Evolutionary conservation across 1,140 invertebrate species (phyloP), one percentile per base, ranked within the genome.

Genomic region (Muscidifurax raptorellus): DNA sequence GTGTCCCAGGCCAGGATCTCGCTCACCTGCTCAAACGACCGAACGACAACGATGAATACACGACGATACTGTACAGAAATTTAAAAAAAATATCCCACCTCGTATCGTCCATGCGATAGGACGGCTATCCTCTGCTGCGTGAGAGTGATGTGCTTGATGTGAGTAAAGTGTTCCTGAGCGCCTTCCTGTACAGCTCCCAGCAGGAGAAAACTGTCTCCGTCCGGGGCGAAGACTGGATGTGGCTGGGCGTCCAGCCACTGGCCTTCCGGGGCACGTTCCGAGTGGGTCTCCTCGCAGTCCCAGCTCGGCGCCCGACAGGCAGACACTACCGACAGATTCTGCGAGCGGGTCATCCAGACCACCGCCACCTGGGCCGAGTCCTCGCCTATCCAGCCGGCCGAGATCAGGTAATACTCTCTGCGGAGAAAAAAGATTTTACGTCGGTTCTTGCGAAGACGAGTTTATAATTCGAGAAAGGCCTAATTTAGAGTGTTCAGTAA

Each of bases 331-430:
- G 96, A 97, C 59, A 96, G 94, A 91, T 98, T 99, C 93, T 99
- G 98, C 52, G 96, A 95, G 86, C 98, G 95, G 88, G 97, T 98
- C 95, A 98, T 96, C 96, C 97, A 99, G 28, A 97, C 96, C 7
- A 97, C 96, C 25, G 97, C 95, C 72, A 98, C 94, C 89, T 97
- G 95, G 89, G 96, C 96, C 76, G 93, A 91, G 85, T 95, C 94
- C 71, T 95, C 94, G 86, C 96, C 96, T 77, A 97, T 95, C 98
- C 98, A 99, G 79, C 96, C 95, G 27, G 97, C 97, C 82, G 97
- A 97, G 90, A 97, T 98, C 88, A 99, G 93, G 93, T 99, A 99
- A 93, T 97, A 96, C 88, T 99, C 98, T 90, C 98, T 99, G 93
- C 28, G 9, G 36, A 7, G 36, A 0, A 9, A 94, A 93, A 47